Base-by-base conservation (phyloP, 2,888 invertebrate genomes). In the Cerastis leucographa region DNA sequence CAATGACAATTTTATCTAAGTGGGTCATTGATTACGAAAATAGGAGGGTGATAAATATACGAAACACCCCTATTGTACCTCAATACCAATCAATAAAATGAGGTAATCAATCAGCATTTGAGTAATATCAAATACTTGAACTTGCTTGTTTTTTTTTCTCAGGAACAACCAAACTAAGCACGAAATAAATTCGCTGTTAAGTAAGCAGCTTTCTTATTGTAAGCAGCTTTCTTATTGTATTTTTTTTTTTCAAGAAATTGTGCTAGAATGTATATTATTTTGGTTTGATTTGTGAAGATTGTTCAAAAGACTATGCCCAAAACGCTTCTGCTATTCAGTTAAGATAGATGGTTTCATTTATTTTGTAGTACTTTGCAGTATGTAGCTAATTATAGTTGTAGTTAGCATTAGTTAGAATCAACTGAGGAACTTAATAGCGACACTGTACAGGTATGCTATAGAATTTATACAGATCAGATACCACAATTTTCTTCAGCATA, bases 321-420 rank as follows among this genome's bases (percentile, higher is more conserved):
- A 78, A 66, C 29, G 25, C 59, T 51, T 66, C 56, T 14, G 19
- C 25, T 61, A 66, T 44, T 54, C 66, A 79, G 66, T 54, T 72
- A 66, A 66, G 61, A 78, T 66, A 22, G 4, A 71, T 42, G 17
- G 70, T 78, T 79, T 54, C 19, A 61, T 78, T 79, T 79, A 67
- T 66, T 65, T 78, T 54, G 65, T 78, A 66, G 14, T 40, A 61
- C 5, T 66, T 72, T 61, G 40, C 29, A 54, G 44, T 79, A 54
- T 12, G 1, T 72, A 67, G 72, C 51, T 72, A 46, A 61, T 79
- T 72, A 54, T 44, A 61, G 59, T 19, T 25, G 70, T 78, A 79
- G 61, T 66, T 78, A 78, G 70, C 3, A 22, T n/a, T 77, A 61
- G 25, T 70, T 78, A 78, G 42, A 61, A 19, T 19, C 44, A 19